Evolutionary conservation across 2,797 vertebrate genomes (phyloP).

Genomic region (Eulemur rubriventer): DNA sequence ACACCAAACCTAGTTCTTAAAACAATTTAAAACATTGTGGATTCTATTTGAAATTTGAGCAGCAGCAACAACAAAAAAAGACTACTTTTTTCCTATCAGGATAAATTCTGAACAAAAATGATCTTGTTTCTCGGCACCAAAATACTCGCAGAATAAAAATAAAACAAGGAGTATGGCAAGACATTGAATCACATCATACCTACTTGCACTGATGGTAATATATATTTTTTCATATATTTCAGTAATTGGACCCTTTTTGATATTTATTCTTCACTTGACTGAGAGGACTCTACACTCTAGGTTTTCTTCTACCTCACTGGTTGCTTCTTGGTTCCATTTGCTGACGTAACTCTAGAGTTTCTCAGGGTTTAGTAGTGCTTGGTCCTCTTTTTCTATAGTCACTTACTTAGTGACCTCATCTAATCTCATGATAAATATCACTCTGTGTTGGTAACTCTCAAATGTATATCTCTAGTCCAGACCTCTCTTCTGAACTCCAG

Average conservation of each 20-base stretch:
- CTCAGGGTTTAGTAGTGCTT: not conserved
- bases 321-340: not conserved
- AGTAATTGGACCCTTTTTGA: not conserved
- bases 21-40: not conserved
- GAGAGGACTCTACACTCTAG: not conserved
- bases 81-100: not conserved
- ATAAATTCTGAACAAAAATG: slow-evolving; percentile 7
- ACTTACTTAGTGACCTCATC: not conserved
- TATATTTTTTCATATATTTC: not conserved
- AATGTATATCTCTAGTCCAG: not conserved
- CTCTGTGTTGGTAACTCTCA: not conserved
- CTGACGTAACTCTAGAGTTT: not conserved
- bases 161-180: not conserved
- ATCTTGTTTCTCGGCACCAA: slow-evolving; percentile 35
- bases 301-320: not conserved
- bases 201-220: not conserved
- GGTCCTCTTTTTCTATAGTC: not conserved
- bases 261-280: not conserved
- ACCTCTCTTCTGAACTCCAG: not conserved
- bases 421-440: not conserved
- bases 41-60: slow-evolving; percentile 16
- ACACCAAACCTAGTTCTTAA: not conserved
- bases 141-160: slow-evolving; percentile 9
- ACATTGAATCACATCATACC: not conserved
- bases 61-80: not conserved